phyloP scores from a whole-genome alignment of 2,888 invertebrate species.

The Notodonta ziczac region DNA sequence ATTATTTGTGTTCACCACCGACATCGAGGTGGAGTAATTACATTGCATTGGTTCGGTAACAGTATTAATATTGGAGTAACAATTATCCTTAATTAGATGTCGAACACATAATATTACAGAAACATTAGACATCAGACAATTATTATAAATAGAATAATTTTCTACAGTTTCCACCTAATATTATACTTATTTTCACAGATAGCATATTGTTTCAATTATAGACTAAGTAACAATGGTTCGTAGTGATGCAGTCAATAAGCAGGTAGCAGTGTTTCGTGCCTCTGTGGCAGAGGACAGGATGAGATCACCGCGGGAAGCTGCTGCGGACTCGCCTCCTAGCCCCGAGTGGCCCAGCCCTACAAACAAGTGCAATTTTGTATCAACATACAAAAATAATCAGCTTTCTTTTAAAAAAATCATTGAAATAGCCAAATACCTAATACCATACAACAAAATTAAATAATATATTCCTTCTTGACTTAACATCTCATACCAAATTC shows the following conservation, averaged over 20 bases:
- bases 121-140: constrained; percentile 84
- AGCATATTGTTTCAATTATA: constrained; percentile 87
- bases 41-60: constrained; percentile 86
- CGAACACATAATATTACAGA: constrained; percentile 88
- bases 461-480: neutral
- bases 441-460: neutral
- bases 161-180: constrained; percentile 84
- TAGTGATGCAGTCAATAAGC: constrained; percentile 86
- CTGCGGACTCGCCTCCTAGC: constrained; percentile 85
- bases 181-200: constrained; percentile 88
- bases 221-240: constrained; percentile 86
- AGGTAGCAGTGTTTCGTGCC: constrained; percentile 84
- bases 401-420: constrained; percentile 13
- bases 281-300: constrained; percentile 80
- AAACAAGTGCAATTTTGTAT: constrained; percentile 56
- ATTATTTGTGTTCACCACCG: constrained; percentile 84
- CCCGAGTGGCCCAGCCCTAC: constrained; percentile 88
- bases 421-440: constrained; percentile 14
- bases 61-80: constrained; percentile 84
- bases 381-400: constrained; percentile 26
- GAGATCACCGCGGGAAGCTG: constrained; percentile 84
- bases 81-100: constrained; percentile 85
- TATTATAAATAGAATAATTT: constrained; percentile 86
- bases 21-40: constrained; percentile 86
- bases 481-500: neutral